Conservation (phyloP, 2,888 invertebrate species). For the Nasonia oneida region DNA sequence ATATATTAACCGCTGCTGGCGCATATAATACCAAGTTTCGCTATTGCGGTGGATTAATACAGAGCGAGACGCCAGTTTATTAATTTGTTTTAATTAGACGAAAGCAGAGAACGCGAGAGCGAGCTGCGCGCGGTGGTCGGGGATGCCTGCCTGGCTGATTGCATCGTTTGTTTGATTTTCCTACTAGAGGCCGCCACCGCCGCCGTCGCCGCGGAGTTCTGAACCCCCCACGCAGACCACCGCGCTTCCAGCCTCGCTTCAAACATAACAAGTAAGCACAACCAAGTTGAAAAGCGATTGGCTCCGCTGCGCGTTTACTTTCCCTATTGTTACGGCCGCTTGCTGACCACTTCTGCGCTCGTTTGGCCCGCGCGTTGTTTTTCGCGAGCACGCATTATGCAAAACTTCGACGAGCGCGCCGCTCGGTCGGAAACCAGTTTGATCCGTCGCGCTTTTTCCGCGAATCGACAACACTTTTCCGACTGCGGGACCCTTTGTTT, state of each 20-base stretch:
- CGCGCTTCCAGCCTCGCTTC: neutral
- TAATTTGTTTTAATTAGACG: conserved; percentile 48
- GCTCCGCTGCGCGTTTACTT: neutral
- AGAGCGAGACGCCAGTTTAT: conserved; percentile 36
- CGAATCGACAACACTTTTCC: too few relatives aligned
- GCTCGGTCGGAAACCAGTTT: too few relatives aligned
- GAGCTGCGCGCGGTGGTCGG: neutral
- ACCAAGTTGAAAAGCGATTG: conserved; percentile 17
- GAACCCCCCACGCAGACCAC: neutral
- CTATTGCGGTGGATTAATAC: conserved; percentile 27
- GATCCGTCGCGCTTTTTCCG: too few relatives aligned
- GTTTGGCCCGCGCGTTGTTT: neutral
- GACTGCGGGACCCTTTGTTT: too few relatives aligned
- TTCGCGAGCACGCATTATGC: neutral
- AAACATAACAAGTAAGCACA: conserved; percentile 18
- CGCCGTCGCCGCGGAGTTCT: neutral
- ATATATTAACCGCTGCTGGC: conserved; percentile 19
- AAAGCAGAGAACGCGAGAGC: neutral
- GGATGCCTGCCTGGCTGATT: conserved; percentile 27
- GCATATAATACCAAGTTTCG: conserved; percentile 7
- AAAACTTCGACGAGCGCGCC: too few relatives aligned
- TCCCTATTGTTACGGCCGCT: neutral
- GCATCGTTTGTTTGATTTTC: conserved; percentile 34
- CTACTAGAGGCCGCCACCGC: neutral
- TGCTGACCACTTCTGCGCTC: neutral